Percentiles rank a stretch among this genome's conserved stretches.
Evolutionary conservation across 1,140 invertebrate genomes (phyloP).

Genomic region (Lutraria rhynchaena): DNA sequence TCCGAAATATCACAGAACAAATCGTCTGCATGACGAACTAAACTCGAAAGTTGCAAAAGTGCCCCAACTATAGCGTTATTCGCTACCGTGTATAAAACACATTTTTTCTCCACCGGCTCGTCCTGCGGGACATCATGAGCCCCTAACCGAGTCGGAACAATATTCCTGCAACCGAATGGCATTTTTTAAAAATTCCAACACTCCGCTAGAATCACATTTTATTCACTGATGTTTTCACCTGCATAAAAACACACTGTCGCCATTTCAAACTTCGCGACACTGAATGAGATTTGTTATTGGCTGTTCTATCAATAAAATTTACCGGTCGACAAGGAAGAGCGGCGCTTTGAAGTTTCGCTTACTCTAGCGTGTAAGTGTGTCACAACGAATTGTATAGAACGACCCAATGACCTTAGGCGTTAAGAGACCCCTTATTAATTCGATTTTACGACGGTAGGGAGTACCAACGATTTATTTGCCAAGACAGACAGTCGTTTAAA

Average conservation of each 20-base stretch:
- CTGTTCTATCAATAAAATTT: constrained; percentile 37
- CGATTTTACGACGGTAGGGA: not conserved
- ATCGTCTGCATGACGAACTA: constrained; percentile 89
- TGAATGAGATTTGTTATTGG: constrained; percentile 25
- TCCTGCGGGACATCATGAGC: constrained; percentile 55
- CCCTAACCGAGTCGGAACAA: constrained; percentile 71
- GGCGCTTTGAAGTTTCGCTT: constrained; percentile 25
- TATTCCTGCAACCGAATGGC: constrained; percentile 72
- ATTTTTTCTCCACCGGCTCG: constrained; percentile 56
- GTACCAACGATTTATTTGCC: too few relatives aligned
- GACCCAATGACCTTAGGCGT: constrained; percentile 16
- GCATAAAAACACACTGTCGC: constrained; percentile 31
- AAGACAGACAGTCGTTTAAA: too few relatives aligned
- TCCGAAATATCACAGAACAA: constrained; percentile 89
- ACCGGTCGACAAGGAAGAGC: constrained; percentile 3
- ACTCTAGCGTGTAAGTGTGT: constrained; percentile 49
- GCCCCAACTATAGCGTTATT: constrained; percentile 90
- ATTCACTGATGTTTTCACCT: constrained; percentile 18
- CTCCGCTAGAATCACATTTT: constrained; percentile 30
- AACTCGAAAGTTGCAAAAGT: constrained; percentile 89
- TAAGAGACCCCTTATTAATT: constrained; percentile 5
- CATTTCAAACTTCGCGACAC: constrained; percentile 32
- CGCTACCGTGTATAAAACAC: constrained; percentile 84
- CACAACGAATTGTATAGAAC: not conserved
- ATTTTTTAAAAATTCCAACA: constrained; percentile 60